These are phyloP conservation scores for Drosophila pandora DNA, from an alignment of 1,140 invertebrate species.

Conservation along the genomic window DNA sequence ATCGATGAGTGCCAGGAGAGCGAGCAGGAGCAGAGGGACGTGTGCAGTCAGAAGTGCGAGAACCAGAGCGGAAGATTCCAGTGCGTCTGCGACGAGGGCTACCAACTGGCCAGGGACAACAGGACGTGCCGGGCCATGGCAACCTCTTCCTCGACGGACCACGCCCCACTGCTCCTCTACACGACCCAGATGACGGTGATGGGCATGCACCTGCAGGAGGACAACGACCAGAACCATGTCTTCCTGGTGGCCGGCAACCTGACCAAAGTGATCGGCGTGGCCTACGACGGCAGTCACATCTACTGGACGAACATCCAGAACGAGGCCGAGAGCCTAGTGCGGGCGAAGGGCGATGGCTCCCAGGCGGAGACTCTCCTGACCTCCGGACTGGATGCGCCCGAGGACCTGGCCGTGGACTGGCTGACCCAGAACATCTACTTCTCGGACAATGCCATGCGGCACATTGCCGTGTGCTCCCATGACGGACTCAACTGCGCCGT, in stretches of 20 bases:
- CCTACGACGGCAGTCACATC: constrained; percentile 87
- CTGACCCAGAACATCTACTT: constrained; percentile 91
- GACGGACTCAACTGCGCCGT: constrained; percentile 87
- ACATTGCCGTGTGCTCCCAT: constrained; percentile 90
- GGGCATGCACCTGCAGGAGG: constrained; percentile 84
- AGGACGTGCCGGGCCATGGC: constrained; percentile 88
- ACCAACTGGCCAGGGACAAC: constrained; percentile 86
- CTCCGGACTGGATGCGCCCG: constrained; percentile 88
- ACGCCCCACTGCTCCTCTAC: constrained; percentile 87
- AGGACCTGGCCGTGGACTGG: constrained; percentile 93
- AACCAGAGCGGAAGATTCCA: constrained; percentile 91
- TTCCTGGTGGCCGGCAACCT: constrained; percentile 84
- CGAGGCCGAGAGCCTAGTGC: constrained; percentile 88
- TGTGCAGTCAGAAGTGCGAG: constrained; percentile 93
- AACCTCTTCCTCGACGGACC: constrained; percentile 65
- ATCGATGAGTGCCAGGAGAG: constrained; percentile 91
- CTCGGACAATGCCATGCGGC: constrained; percentile 88
- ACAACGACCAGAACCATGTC: constrained; percentile 69
- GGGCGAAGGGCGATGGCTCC: constrained; percentile 85
- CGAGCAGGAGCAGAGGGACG: constrained; percentile 84
- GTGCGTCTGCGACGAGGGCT: constrained; percentile 92
- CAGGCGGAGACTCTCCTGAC: constrained; percentile 86
- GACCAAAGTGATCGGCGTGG: constrained; percentile 88
- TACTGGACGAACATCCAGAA: constrained; percentile 90
- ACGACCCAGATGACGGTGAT: constrained; percentile 85